These are phyloP conservation scores for Priocnemis perturbator DNA, from an alignment of 2,888 invertebrate genomes.

Conservation along the genomic window DNA sequence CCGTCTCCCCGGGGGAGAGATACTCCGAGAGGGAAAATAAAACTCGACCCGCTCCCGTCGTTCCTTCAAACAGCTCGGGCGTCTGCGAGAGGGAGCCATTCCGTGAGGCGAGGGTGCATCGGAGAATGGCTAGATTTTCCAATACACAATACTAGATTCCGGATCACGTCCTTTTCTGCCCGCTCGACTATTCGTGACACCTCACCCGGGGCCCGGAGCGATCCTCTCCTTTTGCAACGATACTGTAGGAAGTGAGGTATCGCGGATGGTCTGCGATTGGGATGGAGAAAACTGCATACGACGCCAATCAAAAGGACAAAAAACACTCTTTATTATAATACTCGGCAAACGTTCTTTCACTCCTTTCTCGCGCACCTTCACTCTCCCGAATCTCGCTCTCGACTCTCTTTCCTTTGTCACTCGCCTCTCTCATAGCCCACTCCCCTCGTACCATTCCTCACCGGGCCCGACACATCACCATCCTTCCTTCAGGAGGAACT, in stretches of 20 bases:
- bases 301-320: too few relatives aligned
- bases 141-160: constrained; percentile 59
- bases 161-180: constrained; percentile 57
- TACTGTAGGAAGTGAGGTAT: not conserved
- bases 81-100: constrained; percentile 17
- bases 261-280: constrained; percentile 20
- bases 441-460: too few relatives aligned
- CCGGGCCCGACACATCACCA: too few relatives aligned
- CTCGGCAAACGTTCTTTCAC: too few relatives aligned
- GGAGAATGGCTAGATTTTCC: constrained; percentile 58
- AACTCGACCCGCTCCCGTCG: constrained; percentile 41
- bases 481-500: too few relatives aligned
- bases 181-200: constrained; percentile 54
- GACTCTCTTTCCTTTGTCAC: too few relatives aligned
- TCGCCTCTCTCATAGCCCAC: too few relatives aligned
- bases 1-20: constrained; percentile 52
- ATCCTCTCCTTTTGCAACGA: not conserved
- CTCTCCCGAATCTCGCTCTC: too few relatives aligned
- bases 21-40: constrained; percentile 57
- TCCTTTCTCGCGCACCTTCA: too few relatives aligned
- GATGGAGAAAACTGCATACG: too few relatives aligned
- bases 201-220: constrained; percentile 14
- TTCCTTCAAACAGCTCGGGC: constrained; percentile 4
- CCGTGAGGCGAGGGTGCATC: constrained; percentile 28
- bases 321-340: too few relatives aligned